Percentiles rank a stretch among this genome's conserved stretches.
Evolutionary conservation across 2,888 invertebrate species (phyloP).

Genomic region (Sarcophaga rosellei): DNA sequence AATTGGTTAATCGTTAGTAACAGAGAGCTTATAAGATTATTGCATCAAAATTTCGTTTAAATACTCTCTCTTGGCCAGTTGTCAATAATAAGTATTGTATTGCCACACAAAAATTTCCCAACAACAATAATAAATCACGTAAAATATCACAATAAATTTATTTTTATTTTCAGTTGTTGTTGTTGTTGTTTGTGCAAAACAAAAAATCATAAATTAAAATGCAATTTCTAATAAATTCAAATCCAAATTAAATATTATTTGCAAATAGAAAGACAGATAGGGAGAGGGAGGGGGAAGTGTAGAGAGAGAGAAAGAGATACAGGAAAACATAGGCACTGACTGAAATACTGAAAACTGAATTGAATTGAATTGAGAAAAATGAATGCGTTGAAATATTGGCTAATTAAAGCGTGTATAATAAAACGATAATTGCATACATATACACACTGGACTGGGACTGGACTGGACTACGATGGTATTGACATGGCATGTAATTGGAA

Average conservation of each 20-base stretch:
- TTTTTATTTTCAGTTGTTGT: background rate
- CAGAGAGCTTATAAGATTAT: too few species aligned
- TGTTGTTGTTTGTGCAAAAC: background rate
- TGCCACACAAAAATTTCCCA: background rate
- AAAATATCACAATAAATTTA: background rate
- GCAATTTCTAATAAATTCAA: slow-evolving; percentile 48
- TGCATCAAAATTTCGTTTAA: too few species aligned
- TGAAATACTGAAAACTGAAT: background rate
- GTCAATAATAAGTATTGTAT: background rate
- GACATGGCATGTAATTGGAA: slow-evolving; percentile 66
- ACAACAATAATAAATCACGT: background rate
- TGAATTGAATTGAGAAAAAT: slow-evolving; percentile 1
- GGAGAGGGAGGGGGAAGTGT: background rate
- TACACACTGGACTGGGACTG: slow-evolving; percentile 30
- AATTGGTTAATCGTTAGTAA: too few species aligned
- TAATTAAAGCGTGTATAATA: slow-evolving; percentile 66
- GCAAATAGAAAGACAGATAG: background rate
- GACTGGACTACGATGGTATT: slow-evolving; percentile 3
- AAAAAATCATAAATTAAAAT: slow-evolving; percentile 42
- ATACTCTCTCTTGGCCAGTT: background rate
- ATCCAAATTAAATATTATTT: slow-evolving; percentile 4
- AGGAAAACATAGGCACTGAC: background rate
- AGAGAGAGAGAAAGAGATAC: background rate
- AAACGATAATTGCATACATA: slow-evolving; percentile 64
- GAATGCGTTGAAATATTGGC: slow-evolving; percentile 64